phyloP scores from a whole-genome alignment of 2,888 invertebrate species.

The Ferdinandea cuprea region DNA sequence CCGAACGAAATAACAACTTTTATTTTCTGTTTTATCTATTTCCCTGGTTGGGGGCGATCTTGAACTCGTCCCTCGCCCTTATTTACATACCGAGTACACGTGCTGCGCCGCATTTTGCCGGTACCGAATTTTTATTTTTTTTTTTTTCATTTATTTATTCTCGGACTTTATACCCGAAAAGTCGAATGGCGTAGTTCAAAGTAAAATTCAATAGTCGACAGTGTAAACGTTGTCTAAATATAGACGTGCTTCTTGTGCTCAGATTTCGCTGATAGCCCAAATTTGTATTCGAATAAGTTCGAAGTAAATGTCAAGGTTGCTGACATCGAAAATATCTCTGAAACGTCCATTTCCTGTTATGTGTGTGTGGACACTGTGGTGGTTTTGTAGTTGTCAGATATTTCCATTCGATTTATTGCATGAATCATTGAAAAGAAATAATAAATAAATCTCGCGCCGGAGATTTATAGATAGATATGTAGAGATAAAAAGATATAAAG shows the following conservation, averaged over 20 bases:
- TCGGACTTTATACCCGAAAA: conserved; percentile 14
- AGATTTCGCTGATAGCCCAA: conserved; percentile 52
- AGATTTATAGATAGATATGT: background rate
- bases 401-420: conserved; percentile 2
- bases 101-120: conserved; percentile 24
- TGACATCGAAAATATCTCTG: background rate
- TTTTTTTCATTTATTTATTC: background rate
- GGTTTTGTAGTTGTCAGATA: background rate
- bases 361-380: no score
- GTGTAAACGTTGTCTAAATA: conserved; percentile 47
- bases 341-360: conserved; percentile 32
- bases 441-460: background rate
- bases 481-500: background rate
- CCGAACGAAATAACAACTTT: background rate
- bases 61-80: conserved; percentile 45
- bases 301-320: conserved; percentile 50
- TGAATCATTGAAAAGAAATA: conserved; percentile 29
- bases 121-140: background rate
- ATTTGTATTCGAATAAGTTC: conserved; percentile 16
- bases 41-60: conserved; percentile 4
- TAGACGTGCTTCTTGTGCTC: conserved; percentile 48
- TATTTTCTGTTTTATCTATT: conserved; percentile 10
- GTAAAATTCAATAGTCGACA: background rate
- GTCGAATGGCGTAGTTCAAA: conserved; percentile 11
- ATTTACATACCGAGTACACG: conserved; percentile 31